Conservation (phyloP, 2,888 invertebrate genomes). For the Drosophila aldrichi region DNA sequence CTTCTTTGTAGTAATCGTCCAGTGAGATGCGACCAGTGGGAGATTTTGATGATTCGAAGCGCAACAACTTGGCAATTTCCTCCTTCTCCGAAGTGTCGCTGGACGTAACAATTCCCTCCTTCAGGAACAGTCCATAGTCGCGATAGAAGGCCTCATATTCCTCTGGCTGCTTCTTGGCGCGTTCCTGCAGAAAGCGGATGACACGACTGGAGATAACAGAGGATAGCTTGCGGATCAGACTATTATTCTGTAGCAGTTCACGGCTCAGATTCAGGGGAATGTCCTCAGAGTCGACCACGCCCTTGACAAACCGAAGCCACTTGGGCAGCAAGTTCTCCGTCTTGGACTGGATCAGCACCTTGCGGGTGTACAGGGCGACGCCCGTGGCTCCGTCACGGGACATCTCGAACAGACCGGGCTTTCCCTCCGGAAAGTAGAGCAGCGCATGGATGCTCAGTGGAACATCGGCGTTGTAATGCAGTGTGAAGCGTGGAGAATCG, state of each 20-base stretch:
- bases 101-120: constrained; percentile 97
- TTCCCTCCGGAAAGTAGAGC: constrained; percentile 97
- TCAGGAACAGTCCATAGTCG: constrained; percentile 96
- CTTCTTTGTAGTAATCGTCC: constrained; percentile 91
- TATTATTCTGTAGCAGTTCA: constrained; percentile 97
- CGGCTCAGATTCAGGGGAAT: constrained; percentile 98
- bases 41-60: constrained; percentile 95
- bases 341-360: constrained; percentile 96
- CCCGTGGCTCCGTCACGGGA: constrained; percentile 94
- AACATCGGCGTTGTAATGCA: constrained; percentile 93
- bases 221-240: constrained; percentile 94
- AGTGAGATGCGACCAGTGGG: constrained; percentile 89
- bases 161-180: constrained; percentile 92
- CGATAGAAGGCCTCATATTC: constrained; percentile 94
- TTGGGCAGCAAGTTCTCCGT: constrained; percentile 96
- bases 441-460: constrained; percentile 96
- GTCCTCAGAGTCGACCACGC: constrained; percentile 99
- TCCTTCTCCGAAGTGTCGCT: constrained; percentile 94
- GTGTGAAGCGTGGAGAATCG: constrained; percentile 94
- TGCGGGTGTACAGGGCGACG: constrained; percentile 95
- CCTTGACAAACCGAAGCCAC: constrained; percentile 98
- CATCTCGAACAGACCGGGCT: constrained; percentile 96
- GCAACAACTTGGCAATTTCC: constrained; percentile 93
- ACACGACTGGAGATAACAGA: constrained; percentile 93
- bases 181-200: constrained; percentile 93